phyloP scores from a whole-genome alignment of 1,140 invertebrate species.

The Idris sp. region DNA sequence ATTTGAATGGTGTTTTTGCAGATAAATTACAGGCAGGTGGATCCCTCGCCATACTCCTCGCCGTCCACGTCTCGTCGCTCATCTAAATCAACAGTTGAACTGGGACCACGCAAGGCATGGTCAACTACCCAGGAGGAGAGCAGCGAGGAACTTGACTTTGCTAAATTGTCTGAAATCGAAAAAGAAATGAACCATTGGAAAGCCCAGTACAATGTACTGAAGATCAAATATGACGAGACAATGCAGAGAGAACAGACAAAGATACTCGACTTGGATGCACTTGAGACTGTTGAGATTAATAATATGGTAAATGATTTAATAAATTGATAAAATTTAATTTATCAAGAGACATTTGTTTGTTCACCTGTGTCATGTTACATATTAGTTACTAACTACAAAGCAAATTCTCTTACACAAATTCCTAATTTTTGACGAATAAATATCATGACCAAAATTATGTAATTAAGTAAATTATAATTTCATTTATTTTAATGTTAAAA shows the following conservation, averaged over 20 bases:
- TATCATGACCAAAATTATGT: too few relatives aligned
- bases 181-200: conserved; percentile 81
- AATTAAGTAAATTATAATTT: too few relatives aligned
- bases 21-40: conserved; percentile 64
- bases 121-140: conserved; percentile 68
- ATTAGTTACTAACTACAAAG: too few relatives aligned
- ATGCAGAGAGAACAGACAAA: conserved; percentile 62
- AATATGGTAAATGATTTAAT: conserved; percentile 72
- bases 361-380: too few relatives aligned
- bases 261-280: conserved; percentile 55
- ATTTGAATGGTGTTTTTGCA: too few relatives aligned
- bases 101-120: conserved; percentile 64
- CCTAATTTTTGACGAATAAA: too few relatives aligned
- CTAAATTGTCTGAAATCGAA: conserved; percentile 75
- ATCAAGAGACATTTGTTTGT: too few relatives aligned
- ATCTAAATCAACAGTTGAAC: conserved; percentile 71
- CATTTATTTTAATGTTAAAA: too few relatives aligned
- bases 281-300: conserved; percentile 69
- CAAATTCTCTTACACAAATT: too few relatives aligned
- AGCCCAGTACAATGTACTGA: conserved; percentile 79
- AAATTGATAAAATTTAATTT: too few relatives aligned
- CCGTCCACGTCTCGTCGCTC: conserved; percentile 73
- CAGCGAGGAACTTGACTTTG: conserved; percentile 69
- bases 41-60: conserved; percentile 73
- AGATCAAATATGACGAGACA: conserved; percentile 75